Evolutionary conservation across 2,797 vertebrate genomes (phyloP), one percentile per base, ranked within the genome.

Genomic region (Enteromius trimaculatus): DNA sequence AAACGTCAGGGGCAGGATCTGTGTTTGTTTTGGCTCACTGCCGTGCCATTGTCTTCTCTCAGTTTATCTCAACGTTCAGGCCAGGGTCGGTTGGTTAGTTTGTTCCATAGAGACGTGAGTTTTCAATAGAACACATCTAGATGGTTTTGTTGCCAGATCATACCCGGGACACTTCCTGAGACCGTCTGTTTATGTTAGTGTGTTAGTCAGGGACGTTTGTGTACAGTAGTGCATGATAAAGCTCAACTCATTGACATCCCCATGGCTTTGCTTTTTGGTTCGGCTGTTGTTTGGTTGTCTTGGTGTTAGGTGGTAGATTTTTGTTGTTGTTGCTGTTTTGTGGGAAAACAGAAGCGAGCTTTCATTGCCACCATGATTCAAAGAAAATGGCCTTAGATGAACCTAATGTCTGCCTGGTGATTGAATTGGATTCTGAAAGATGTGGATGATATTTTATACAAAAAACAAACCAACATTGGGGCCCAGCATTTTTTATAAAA

Each of bases 141-240:
- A 39, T 55, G 47, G 62, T 74, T 62, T 64, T 81, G 21, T 74
- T 37, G 42, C 58, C 31, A 51, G 44, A 37, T 49, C 51, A 70
- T 44, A 10, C 34, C 65, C 79, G 31, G 23, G 23, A 55, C 1
- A 21, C 79, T 16, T 71, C 37, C 79, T 71, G 37, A 71, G 51
- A 4, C 6, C 11, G n/a, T 64, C 64, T 85, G 72, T 85, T 81
- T 81, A 6, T 70, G 77, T 66, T 72, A 71, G 51, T 23, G n/a
- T n/a, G n/a, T n/a, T n/a, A n/a, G n/a, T n/a, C 51, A 37, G 21
- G 53, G 76, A 68, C 0, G 14, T 16, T 49, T 60, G 21, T 51
- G 34, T 60, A 62, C 51, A 62, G 31, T 69, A 53, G 34, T 31
- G 21, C 10, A 21, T 55, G 11, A 44, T 66, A 66, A 84, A 71